These are phyloP conservation scores for Harlomillsia oculata DNA, from an alignment of 1,140 invertebrate species.

Conservation along the genomic window DNA sequence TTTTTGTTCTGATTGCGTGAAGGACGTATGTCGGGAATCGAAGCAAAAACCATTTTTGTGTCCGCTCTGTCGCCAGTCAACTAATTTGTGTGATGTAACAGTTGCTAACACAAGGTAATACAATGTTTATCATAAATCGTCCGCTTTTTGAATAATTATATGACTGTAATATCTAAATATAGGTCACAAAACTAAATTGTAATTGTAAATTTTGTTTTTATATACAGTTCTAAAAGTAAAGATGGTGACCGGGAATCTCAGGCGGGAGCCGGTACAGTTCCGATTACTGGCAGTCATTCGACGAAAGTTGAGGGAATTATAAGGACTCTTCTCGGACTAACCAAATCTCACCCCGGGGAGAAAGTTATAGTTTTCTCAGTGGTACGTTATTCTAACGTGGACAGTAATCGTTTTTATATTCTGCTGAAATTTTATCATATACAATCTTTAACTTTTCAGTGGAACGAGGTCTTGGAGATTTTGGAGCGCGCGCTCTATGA, in stretches of 20 bases:
- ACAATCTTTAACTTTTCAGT: conserved; percentile 40
- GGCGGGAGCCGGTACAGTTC: no score
- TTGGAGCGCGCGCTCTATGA: conserved; percentile 49
- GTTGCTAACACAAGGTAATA: conserved; percentile 47
- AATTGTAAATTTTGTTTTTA: no score
- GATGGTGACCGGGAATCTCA: no score
- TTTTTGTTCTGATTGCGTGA: conserved; percentile 55
- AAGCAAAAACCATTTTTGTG: conserved; percentile 42
- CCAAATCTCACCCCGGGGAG: conserved; percentile 46
- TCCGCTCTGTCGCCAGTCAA: conserved; percentile 55
- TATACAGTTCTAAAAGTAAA: no score
- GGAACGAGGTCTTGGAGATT: conserved; percentile 54
- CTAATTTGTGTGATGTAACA: conserved; percentile 47
- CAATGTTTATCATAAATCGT: not conserved
- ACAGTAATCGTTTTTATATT: no score
- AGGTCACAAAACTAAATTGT: no score
- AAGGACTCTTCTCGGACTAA: conserved; percentile 49
- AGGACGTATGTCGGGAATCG: conserved; percentile 31
- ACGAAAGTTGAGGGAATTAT: conserved; percentile 64
- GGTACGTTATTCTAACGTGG: no score
- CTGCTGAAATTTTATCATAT: no score
- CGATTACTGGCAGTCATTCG: conserved; percentile 53
- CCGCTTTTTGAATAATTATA: no score
- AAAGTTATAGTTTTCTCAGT: conserved; percentile 66
- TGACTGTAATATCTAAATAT: no score